Base-by-base conservation (phyloP, 2,888 invertebrate species). In the Smittia aterrima region DNA sequence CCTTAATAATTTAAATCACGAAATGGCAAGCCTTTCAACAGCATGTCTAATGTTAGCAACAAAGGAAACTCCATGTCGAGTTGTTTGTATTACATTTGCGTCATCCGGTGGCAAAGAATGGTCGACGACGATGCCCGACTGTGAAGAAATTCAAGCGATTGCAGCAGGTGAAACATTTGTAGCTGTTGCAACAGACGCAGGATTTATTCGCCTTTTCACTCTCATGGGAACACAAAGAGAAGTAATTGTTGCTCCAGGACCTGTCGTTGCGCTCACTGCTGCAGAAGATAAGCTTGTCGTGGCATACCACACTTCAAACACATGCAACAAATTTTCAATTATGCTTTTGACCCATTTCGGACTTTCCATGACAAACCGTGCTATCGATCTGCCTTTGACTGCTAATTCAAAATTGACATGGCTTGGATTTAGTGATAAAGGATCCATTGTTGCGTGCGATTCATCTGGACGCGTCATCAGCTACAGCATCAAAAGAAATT, bases 191-290 rank as follows among this genome's bases (percentile, higher is more conserved):
- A 95, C 95, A 0, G 87, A 86, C 77, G 86, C 86, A 74, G 85
- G 93, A 22, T 87, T 90, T 77, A 82, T 98, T 67, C 84, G 97
- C n/a, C 82, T 98, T 2, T 96, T 91, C 82, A 92, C 92, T 3
- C 85, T 92, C 11, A 89, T 91, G 82, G 98, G 98, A 64, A 90
- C 93, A 0, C 98, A 98, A 84, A 87, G 90, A 79, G 92, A 92
- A 79, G 84, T 85, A 66, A 83, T 94, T 71, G 86, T 88, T 0
- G 80, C 93, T 67, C 89, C 92, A 0, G 94, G 95, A 0, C 87
- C 90, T 3, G 84, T 91, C 16, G 87, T 95, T 2, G 85, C 89
- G 27, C 83, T 93, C 80, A 83, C 88, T 62, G 90, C 88, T 0
- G 84, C 85, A 76, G 85, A 85, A 47, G 85, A 88, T 79, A 85